Conservation (phyloP, 2,888 invertebrate genomes). For the Machimus atricapillus region DNA sequence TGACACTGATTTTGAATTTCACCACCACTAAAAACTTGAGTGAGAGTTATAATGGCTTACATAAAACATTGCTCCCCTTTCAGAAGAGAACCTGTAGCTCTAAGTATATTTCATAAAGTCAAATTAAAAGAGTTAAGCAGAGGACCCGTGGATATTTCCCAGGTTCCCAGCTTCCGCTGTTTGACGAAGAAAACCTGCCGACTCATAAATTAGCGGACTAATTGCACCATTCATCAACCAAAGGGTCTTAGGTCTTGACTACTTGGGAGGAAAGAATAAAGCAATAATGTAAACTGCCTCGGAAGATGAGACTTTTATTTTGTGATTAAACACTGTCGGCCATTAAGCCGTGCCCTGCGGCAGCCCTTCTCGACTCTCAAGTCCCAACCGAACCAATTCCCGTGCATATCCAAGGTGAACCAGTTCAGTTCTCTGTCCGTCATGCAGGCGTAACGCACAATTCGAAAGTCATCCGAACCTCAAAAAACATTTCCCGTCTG, state of each 20-base stretch:
- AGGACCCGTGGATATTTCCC: not conserved
- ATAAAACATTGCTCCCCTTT: not conserved
- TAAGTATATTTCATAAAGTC: not conserved
- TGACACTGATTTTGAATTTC: too few relatives aligned
- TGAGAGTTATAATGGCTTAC: too few relatives aligned
- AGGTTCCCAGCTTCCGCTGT: not conserved
- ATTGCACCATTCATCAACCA: constrained; percentile 27
- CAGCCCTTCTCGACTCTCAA: not conserved
- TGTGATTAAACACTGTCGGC: constrained; percentile 33
- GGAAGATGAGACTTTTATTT: not conserved
- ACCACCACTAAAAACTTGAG: too few relatives aligned
- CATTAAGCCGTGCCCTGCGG: constrained; percentile 10
- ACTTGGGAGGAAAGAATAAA: constrained; percentile 4
- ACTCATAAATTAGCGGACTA: constrained; percentile 29
- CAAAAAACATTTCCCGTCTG: not conserved
- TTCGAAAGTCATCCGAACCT: constrained; percentile 26
- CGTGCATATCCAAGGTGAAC: not conserved
- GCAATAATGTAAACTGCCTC: constrained; percentile 10
- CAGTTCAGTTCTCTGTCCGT: constrained; percentile 17
- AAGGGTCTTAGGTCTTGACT: not conserved
- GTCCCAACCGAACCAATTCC: not conserved
- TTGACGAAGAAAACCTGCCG: constrained; percentile 9
- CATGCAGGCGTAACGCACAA: constrained; percentile 37
- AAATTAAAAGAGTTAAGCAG: not conserved
- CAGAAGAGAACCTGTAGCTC: not conserved